Base-by-base conservation (phyloP, 2,888 invertebrate genomes). In the Polia nebulosa region DNA sequence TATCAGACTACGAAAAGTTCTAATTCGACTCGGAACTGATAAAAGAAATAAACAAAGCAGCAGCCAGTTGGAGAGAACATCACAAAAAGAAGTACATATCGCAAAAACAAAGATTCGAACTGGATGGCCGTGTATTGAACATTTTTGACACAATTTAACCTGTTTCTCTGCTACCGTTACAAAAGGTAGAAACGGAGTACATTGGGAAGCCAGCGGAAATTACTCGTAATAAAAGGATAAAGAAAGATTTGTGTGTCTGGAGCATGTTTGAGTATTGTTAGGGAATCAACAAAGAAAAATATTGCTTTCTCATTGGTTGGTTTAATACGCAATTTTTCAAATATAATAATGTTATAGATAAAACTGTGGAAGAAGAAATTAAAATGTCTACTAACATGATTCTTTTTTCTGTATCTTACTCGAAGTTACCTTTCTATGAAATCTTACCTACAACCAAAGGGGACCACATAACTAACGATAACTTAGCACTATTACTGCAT, bases 101-200 rank as follows among this genome's bases (percentile, higher is more conserved):
- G 62, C 52, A 78, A 78, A 77, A 78, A 77, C 62, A 65, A 74
- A 74, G 58, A 78, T 39, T 15, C 45, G 1, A 39, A 61, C 39
- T 32, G 32, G 34, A 47, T 56, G 45, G 51, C 41, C 36, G 57
- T 60, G 61, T 58, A 70, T 77, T 62, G 78, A 65, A 64, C 78
- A 74, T 78, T 77, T 77, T 78, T 66, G 75, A 75, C 78, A 69
- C 75, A 66, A 70, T 78, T 70, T 63, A n/a, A 66, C 75, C 78
- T 66, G 70, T 78, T 68, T 68, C 52, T 29, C 52, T 61, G 57
- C 47, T 52, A 9, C 56, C 39, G 9, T 76, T 74, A 69, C 73
- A 70, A 69, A 76, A 69, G 53, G 34, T 53, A 62, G 9, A 25
- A 47, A 29, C 5, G 32, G 34, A 66, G 15, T 20, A 27, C 29